Percentiles rank a stretch among this genome's conserved stretches.
Conservation (phyloP, 2,888 invertebrate species). For the Congeria kusceri region DNA sequence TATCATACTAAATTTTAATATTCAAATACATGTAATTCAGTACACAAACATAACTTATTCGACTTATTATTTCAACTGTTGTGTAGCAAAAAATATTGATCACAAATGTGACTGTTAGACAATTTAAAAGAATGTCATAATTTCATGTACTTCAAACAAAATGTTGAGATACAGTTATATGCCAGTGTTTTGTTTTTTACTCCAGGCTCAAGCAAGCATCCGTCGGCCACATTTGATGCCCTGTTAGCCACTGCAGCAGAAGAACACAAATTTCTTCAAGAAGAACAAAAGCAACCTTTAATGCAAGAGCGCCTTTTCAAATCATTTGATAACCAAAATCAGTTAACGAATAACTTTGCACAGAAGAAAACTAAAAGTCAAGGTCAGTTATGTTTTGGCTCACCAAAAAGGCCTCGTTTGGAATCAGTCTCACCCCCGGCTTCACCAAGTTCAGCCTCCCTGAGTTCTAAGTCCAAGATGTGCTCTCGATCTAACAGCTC, state of each 20-base stretch:
- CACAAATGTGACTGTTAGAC: no score
- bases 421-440: slow-evolving; percentile 28
- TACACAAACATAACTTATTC: no score
- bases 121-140: no score
- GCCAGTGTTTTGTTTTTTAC: no score
- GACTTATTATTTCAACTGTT: no score
- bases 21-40: no score
- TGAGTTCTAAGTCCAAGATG: slow-evolving; percentile 21
- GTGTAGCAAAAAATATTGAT: no score
- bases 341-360: not conserved
- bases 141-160: not conserved
- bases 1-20: no score
- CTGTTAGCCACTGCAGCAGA: slow-evolving; percentile 97
- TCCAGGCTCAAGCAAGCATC: slow-evolving; percentile 29
- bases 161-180: not conserved
- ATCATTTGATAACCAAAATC: slow-evolving; percentile 43
- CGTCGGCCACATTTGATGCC: slow-evolving; percentile 92
- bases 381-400: slow-evolving; percentile 7
- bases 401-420: slow-evolving; percentile 22
- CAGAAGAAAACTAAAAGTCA: not conserved
- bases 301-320: slow-evolving; percentile 52
- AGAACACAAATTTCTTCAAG: slow-evolving; percentile 87
- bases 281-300: slow-evolving; percentile 35
- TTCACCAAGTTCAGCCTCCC: slow-evolving; percentile 15
- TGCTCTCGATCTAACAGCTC: slow-evolving; percentile 45